Conservation (phyloP, 2,888 invertebrate genomes). For the Ypsolopha sequella region DNA sequence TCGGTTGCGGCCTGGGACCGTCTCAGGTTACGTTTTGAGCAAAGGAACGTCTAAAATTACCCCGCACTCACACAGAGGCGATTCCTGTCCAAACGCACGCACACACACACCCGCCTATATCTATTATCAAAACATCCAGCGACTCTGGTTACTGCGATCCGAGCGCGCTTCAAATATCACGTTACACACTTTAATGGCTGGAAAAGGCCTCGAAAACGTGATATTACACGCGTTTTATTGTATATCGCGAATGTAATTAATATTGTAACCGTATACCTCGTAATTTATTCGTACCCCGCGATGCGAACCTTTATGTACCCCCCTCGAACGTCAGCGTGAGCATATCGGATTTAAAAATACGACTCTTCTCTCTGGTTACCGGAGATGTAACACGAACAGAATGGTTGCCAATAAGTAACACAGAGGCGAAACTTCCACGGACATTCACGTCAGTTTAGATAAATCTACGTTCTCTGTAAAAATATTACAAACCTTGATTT, state of each 20-base stretch:
- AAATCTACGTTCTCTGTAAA: constrained; percentile 19
- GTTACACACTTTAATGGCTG: constrained; percentile 71
- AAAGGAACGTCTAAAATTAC: constrained; percentile 71
- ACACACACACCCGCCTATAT: constrained; percentile 59
- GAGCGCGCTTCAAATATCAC: constrained; percentile 68
- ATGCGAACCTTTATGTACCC: constrained; percentile 36
- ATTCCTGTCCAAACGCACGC: constrained; percentile 30
- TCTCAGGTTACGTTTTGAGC: constrained; percentile 68
- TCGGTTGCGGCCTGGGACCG: constrained; percentile 67
- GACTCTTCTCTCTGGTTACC: constrained; percentile 56
- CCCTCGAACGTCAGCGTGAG: constrained; percentile 24
- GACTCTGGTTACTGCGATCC: constrained; percentile 67
- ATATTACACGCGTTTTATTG: constrained; percentile 70
- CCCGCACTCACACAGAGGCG: constrained; percentile 49
- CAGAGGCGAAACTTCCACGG: constrained; percentile 47
- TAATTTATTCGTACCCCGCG: constrained; percentile 57
- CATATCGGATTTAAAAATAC: constrained; percentile 67
- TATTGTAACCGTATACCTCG: constrained; percentile 58
- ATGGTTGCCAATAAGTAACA: constrained; percentile 57
- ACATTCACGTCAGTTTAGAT: constrained; percentile 40
- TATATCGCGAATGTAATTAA: constrained; percentile 68
- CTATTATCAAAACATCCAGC: constrained; percentile 71
- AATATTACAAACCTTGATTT: constrained; percentile 75
- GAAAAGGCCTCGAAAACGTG: constrained; percentile 71
- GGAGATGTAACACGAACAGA: constrained; percentile 38